Percentiles rank a stretch among this genome's conserved stretches.
phyloP scores from a whole-genome alignment of 1,140 invertebrate genomes.

The Heliconius hewitsoni region DNA sequence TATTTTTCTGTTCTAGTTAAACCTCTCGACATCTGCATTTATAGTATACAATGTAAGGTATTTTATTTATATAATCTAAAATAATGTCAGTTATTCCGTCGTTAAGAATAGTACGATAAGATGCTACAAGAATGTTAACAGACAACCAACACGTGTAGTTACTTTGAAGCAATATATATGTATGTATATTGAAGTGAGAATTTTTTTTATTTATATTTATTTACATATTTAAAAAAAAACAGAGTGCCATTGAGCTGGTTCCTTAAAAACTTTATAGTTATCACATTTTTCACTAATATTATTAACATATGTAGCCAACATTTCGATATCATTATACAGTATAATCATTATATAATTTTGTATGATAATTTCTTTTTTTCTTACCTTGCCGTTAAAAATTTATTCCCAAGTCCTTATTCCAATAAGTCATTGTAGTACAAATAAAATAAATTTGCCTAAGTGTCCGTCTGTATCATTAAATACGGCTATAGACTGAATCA shows the following conservation, averaged over 20 bases:
- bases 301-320: constrained; percentile 47
- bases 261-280: constrained; percentile 48
- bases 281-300: constrained; percentile 41
- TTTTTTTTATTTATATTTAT: constrained; percentile 13
- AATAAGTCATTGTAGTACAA: neutral
- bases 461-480: too few relatives aligned
- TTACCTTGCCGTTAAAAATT: constrained; percentile 6
- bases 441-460: too few relatives aligned
- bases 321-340: constrained; percentile 60
- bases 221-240: constrained; percentile 23
- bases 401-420: neutral
- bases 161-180: constrained; percentile 40
- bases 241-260: constrained; percentile 69
- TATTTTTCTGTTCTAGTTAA: constrained; percentile 45
- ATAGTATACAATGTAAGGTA: constrained; percentile 41
- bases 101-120: constrained; percentile 44
- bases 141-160: constrained; percentile 43
- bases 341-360: constrained; percentile 69
- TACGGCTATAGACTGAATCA: too few relatives aligned
- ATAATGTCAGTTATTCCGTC: constrained; percentile 45
- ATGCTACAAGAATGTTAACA: constrained; percentile 45
- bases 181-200: constrained; percentile 30
- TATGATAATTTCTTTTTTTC: constrained; percentile 46
- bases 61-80: constrained; percentile 17
- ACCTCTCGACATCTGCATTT: constrained; percentile 57